Conservation (phyloP, 2,797 vertebrate genomes). For the Parauchenoglanis punctatus region DNA sequence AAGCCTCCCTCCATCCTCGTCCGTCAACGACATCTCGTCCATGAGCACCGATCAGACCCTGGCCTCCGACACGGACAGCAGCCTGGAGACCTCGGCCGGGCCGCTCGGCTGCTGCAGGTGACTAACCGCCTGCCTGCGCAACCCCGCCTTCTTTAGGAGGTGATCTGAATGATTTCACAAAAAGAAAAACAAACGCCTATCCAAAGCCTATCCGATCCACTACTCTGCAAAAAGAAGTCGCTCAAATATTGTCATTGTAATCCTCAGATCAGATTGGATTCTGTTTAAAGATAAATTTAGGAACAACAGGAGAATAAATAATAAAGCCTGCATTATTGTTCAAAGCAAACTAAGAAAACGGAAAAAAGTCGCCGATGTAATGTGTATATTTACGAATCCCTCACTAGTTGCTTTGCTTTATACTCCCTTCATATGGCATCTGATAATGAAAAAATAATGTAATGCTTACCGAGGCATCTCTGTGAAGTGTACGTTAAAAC, state of each 20-base stretch:
- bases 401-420: slow-evolving; percentile 95
- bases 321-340: slow-evolving; percentile 87
- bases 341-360: slow-evolving; percentile 62
- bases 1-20: slow-evolving; percentile 97
- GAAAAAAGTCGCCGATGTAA: slow-evolving; percentile 77
- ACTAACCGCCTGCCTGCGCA: slow-evolving; percentile 99
- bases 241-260: slow-evolving; percentile 1
- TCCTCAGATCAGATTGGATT: slow-evolving; percentile 4
- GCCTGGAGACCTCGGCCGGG: slow-evolving; percentile 98
- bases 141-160: slow-evolving; percentile 98
- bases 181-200: slow-evolving; percentile 35
- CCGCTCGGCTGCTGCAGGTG: slow-evolving; percentile 99
- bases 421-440: slow-evolving; percentile 81
- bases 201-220: slow-evolving; percentile 20
- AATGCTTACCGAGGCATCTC: slow-evolving; percentile 78
- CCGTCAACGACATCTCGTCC: slow-evolving; percentile 99
- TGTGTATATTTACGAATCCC: slow-evolving; percentile 86
- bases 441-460: slow-evolving; percentile 55
- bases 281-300: slow-evolving; percentile 50
- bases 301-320: slow-evolving; percentile 50
- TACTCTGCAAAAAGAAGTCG: slow-evolving; percentile 1
- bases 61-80: slow-evolving; percentile 99
- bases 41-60: slow-evolving; percentile 99
- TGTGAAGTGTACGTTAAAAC: slow-evolving; percentile 78
- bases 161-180: slow-evolving; percentile 71